A percentile compares a stretch with the other conserved stretches of the same genome.
These are phyloP conservation scores for Leucophenga varia DNA, from an alignment of 1,140 invertebrate species.

Conservation along the genomic window DNA sequence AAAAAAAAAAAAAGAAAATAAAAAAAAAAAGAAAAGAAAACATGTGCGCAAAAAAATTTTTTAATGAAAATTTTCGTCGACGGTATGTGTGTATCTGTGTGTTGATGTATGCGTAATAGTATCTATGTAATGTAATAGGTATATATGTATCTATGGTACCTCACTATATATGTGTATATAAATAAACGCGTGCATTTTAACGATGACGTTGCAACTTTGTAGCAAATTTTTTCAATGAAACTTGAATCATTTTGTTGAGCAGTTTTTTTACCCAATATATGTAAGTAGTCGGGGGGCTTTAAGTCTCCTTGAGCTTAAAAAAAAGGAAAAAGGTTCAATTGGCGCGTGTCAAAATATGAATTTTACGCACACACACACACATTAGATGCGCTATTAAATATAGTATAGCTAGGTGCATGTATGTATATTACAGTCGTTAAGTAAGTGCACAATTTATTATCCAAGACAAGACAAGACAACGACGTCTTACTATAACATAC, in stretches of 20 bases:
- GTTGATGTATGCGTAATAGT: slow-evolving; percentile 3
- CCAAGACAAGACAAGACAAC: too few relatives aligned
- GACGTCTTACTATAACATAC: too few relatives aligned
- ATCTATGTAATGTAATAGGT: slow-evolving; percentile 6
- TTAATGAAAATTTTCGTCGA: slow-evolving; percentile 22
- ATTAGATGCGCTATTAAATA: too few relatives aligned
- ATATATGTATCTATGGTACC: slow-evolving; percentile 17
- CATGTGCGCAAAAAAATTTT: slow-evolving; percentile 12
- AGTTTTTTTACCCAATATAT: too few relatives aligned
- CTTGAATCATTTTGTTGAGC: slow-evolving; percentile 12
- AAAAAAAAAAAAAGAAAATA: slow-evolving; percentile 6
- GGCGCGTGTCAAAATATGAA: too few relatives aligned
- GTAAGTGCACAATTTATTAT: too few relatives aligned
- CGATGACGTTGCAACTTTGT: slow-evolving; percentile 35
- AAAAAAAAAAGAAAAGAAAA: slow-evolving; percentile 8
- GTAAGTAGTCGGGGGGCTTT: too few relatives aligned
- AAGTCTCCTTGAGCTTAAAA: too few relatives aligned
- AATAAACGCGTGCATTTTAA: slow-evolving; percentile 33
- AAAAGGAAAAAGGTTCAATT: too few relatives aligned
- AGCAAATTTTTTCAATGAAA: slow-evolving; percentile 34
- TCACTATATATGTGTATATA: slow-evolving; percentile 29
- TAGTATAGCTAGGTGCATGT: too few relatives aligned
- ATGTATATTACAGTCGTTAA: too few relatives aligned
- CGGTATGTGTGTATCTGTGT: slow-evolving; percentile 7
- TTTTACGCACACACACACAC: too few relatives aligned